Conservation (phyloP, 2,797 vertebrate species). For the Parauchenoglanis punctatus region DNA sequence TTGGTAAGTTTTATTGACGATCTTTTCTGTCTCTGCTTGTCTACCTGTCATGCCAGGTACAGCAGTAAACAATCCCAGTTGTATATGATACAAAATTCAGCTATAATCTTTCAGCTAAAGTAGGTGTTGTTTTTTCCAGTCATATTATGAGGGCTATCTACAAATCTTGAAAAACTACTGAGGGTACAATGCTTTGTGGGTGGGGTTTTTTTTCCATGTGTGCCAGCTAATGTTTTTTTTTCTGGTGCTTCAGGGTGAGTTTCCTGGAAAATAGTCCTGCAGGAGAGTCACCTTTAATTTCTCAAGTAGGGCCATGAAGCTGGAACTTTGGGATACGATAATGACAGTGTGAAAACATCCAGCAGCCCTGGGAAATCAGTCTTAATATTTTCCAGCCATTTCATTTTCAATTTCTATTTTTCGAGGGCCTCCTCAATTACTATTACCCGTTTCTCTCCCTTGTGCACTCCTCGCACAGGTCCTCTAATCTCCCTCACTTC, state of each 20-base stretch:
- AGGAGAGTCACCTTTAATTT: slow-evolving; percentile 33
- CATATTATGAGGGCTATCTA: background rate
- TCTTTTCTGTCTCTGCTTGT: background rate
- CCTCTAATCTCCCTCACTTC: slow-evolving; percentile 45
- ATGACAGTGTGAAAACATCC: slow-evolving; percentile 28
- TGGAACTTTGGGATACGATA: slow-evolving; percentile 25
- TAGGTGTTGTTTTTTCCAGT: background rate
- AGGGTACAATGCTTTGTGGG: background rate
- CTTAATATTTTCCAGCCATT: slow-evolving; percentile 33
- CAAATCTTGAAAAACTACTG: background rate
- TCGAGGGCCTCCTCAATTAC: slow-evolving; percentile 46
- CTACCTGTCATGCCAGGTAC: background rate
- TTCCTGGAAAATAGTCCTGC: slow-evolving; percentile 26
- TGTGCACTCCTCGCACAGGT: slow-evolving; percentile 42
- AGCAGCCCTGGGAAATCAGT: slow-evolving; percentile 29
- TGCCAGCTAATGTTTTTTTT: background rate
- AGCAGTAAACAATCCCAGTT: background rate
- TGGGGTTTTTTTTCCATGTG: background rate
- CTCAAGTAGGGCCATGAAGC: slow-evolving; percentile 1
- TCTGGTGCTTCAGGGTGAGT: background rate
- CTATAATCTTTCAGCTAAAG: background rate
- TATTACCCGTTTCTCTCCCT: slow-evolving; percentile 35
- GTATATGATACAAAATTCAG: background rate
- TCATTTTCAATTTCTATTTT: slow-evolving; percentile 48
- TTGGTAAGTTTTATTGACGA: background rate